Conservation (phyloP, 2,797 vertebrate genomes). For the Novumbra hubbsi region DNA sequence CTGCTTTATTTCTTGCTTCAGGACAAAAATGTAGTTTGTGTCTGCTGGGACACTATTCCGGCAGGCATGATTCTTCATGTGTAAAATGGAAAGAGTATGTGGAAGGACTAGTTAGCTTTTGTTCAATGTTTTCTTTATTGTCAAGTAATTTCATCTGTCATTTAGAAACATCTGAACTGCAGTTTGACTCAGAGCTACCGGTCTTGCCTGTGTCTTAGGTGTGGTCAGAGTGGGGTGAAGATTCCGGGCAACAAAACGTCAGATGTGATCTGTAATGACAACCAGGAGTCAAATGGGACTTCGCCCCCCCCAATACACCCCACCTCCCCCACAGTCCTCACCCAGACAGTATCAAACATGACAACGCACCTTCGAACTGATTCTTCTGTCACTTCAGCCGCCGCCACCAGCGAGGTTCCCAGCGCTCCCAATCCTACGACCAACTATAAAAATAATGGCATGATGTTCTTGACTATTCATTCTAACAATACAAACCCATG, state of each 20-base stretch:
- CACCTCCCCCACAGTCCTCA: not conserved
- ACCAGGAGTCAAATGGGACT: not conserved
- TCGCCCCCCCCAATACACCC: not conserved
- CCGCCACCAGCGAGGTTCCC: not conserved
- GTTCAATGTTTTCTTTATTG: not conserved
- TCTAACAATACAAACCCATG: not conserved
- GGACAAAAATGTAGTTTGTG: constrained; percentile 49
- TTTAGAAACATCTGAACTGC: not conserved
- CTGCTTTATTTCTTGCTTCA: not conserved
- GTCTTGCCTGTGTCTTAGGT: constrained; percentile 50
- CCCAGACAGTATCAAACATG: not conserved
- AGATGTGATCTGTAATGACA: constrained; percentile 52
- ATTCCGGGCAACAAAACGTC: constrained; percentile 28
- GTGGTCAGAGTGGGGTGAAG: constrained; percentile 44
- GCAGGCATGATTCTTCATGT: not conserved
- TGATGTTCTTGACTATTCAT: not conserved
- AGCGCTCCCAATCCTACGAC: no score
- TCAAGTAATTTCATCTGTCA: not conserved
- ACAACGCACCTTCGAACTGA: not conserved
- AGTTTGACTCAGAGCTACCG: not conserved
- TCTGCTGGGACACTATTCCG: constrained; percentile 47
- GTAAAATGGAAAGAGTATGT: constrained; percentile 61
- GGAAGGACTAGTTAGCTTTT: not conserved
- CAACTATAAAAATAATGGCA: constrained; percentile 37
- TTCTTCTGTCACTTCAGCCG: not conserved